Evolutionary conservation across 2,888 invertebrate species (phyloP).

Genomic region (Oscheius sp.): DNA sequence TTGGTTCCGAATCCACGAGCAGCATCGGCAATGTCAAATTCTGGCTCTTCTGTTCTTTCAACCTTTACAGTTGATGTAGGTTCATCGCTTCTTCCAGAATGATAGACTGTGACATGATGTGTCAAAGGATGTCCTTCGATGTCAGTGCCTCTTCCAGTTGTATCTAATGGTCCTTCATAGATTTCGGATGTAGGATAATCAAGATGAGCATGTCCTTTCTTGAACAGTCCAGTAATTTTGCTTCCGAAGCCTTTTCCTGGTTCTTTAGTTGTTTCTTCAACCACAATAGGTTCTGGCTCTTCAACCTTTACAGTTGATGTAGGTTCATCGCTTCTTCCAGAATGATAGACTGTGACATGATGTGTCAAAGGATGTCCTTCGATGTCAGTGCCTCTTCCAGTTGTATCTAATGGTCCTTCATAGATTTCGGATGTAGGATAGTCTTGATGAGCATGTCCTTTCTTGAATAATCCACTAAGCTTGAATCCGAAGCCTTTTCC

Average conservation of each 20-base stretch:
- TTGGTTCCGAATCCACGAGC: slow-evolving; percentile 35
- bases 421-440: slow-evolving; percentile 38
- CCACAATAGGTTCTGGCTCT: neutral
- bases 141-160: slow-evolving; percentile 24
- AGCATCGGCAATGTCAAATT: slow-evolving; percentile 34
- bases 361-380: slow-evolving; percentile 37
- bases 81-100: slow-evolving; percentile 36
- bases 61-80: neutral
- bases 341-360: slow-evolving; percentile 41
- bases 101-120: slow-evolving; percentile 35
- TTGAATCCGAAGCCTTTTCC: neutral
- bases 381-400: slow-evolving; percentile 34
- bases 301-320: neutral
- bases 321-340: neutral
- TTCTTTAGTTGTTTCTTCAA: neutral
- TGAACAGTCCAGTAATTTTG: slow-evolving; percentile 36
- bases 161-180: slow-evolving; percentile 42
- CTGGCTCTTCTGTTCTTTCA: neutral
- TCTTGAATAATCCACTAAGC: slow-evolving; percentile 45
- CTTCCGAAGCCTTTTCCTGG: slow-evolving; percentile 28
- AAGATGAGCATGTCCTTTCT: slow-evolving; percentile 41
- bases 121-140: slow-evolving; percentile 37
- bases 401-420: slow-evolving; percentile 40
- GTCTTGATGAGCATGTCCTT: slow-evolving; percentile 41
- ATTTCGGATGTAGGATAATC: slow-evolving; percentile 45